These are phyloP conservation scores for Drosophila fuyamai DNA, from an alignment of 1,140 invertebrate species.

Conservation along the genomic window DNA sequence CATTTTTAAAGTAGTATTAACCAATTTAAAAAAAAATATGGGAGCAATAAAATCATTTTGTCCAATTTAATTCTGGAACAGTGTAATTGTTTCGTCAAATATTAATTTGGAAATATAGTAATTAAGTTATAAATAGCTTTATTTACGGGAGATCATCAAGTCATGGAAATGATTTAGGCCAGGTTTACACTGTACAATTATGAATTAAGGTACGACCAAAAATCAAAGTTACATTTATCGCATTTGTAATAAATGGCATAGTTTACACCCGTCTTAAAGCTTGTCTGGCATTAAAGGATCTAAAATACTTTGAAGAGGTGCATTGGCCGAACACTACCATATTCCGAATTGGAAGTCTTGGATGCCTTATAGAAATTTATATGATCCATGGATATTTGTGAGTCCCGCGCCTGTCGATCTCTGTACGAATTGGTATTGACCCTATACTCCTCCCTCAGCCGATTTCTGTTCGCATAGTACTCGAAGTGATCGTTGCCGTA, in stretches of 20 bases:
- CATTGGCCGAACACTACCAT: too few relatives aligned
- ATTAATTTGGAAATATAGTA: too few relatives aligned
- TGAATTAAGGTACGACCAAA: not conserved
- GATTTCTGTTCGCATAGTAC: constrained; percentile 31
- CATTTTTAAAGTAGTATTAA: too few relatives aligned
- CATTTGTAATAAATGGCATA: not conserved
- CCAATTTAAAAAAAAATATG: too few relatives aligned
- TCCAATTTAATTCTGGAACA: too few relatives aligned
- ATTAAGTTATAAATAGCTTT: not conserved
- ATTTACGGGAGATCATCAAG: not conserved
- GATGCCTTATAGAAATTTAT: too few relatives aligned
- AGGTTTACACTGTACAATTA: not conserved
- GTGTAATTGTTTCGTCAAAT: too few relatives aligned
- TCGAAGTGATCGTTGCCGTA: constrained; percentile 43
- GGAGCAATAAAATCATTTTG: too few relatives aligned
- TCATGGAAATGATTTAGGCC: not conserved
- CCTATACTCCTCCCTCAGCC: not conserved
- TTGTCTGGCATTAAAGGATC: not conserved
- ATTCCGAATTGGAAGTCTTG: too few relatives aligned
- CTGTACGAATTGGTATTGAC: not conserved
- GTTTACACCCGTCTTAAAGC: not conserved
- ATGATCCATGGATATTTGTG: not conserved
- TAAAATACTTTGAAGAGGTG: not conserved
- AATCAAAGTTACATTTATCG: too few relatives aligned
- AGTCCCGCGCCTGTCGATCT: not conserved